Base-by-base conservation (phyloP, 2,113 vertebrate species). In the Muntiacus reevesi region DNA sequence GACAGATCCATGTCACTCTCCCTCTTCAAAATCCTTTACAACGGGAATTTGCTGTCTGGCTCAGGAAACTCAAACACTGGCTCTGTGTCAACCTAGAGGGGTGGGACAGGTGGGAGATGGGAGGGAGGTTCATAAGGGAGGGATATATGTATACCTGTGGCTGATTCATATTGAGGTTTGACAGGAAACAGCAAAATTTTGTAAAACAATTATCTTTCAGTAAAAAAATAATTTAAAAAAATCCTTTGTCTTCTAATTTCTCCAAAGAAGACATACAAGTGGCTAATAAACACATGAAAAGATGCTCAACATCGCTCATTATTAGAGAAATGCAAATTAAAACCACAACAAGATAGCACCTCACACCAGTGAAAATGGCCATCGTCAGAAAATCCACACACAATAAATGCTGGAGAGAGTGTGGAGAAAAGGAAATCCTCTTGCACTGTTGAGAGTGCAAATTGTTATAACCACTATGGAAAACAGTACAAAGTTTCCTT, bases 401-500 rank as follows among this genome's bases (percentile, higher is more conserved):
- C n/a, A 6, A 6, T 3, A 21, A n/a, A 6, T 71, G n/a, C 64
- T 36, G 17, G n/a, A 71, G 2, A 71, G 64, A 67, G n/a, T 71
- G 64, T 67, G n/a, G n/a, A n/a, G 64, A 71, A 21, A 71, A 71
- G 64, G n/a, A 36, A 36, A 2, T 17, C 19, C 64, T 71, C 64
- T 11, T 71, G 64, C 64, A 67, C 17, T 36, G 64, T 5, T 36
- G n/a, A 71, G 64, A 36, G 64, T 36, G n/a, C 17, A 71, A 19
- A n/a, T 0, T 11, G 9, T 21, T 21, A 21, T 5, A 21, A 71
- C n/a, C n/a, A 21, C 17, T n/a, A 2, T 11, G 9, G n/a, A 11
- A 36, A 5, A 21, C n/a, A 36, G 64, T 10, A 1, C 64, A 21
- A 11, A 21, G n/a, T 36, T 21, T 36, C 64, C n/a, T n/a, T 36